Evolutionary conservation across 2,888 invertebrate genomes (phyloP).

Genomic region (Boloria euphrosyne): DNA sequence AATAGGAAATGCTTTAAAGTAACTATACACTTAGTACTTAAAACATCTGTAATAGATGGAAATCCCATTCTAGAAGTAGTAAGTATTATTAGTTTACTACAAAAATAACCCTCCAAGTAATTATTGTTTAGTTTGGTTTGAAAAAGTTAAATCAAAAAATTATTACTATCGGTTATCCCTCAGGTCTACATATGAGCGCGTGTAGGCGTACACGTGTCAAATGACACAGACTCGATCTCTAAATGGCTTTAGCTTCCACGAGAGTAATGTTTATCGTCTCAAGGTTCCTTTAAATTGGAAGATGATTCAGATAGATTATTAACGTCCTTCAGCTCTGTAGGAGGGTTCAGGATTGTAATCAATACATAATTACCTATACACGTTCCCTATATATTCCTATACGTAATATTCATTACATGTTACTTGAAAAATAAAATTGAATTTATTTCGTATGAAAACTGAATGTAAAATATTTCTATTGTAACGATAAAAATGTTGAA

Average conservation of each 20-base stretch:
- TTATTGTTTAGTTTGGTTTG: too few relatives aligned
- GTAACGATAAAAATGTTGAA: too few relatives aligned
- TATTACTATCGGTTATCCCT: not conserved
- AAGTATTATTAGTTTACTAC: not conserved
- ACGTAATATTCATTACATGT: not conserved
- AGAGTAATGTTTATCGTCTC: slow-evolving; percentile 37
- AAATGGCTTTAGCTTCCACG: slow-evolving; percentile 29
- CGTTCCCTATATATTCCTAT: not conserved
- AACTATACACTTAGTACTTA: too few relatives aligned
- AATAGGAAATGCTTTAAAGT: too few relatives aligned
- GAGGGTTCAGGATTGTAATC: slow-evolving; percentile 18
- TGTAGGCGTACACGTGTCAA: slow-evolving; percentile 29
- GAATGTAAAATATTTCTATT: too few relatives aligned
- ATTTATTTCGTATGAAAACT: too few relatives aligned
- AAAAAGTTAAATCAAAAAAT: too few relatives aligned
- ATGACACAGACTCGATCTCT: slow-evolving; percentile 47
- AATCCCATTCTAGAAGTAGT: not conserved
- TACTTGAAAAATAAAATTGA: too few relatives aligned
- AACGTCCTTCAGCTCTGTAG: slow-evolving; percentile 12
- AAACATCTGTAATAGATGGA: too few relatives aligned
- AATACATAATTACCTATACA: not conserved
- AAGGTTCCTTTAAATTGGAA: slow-evolving; percentile 26
- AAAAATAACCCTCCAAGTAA: not conserved
- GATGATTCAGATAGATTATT: slow-evolving; percentile 8
- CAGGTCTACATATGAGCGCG: not conserved